phyloP scores from a whole-genome alignment of 2,888 invertebrate species.

The Pristionchus entomophagus region DNA sequence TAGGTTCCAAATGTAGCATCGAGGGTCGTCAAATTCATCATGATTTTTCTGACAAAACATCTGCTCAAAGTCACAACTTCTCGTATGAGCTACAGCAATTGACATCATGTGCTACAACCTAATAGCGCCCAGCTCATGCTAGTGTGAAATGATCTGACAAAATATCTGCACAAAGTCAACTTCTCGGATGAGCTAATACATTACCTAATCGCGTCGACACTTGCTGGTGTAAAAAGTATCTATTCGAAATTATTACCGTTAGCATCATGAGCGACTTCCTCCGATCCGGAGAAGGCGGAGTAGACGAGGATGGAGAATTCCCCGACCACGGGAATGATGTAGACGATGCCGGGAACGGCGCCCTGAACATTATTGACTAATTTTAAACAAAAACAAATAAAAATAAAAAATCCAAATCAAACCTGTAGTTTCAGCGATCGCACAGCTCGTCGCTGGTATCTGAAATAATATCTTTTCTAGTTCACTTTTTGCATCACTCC shows the following conservation, averaged over 20 bases:
- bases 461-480: too few relatives aligned
- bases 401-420: background rate
- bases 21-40: background rate
- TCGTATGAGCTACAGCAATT: too few relatives aligned
- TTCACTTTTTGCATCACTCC: too few relatives aligned
- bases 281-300: background rate
- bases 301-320: background rate
- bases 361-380: background rate
- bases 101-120: too few relatives aligned
- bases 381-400: background rate
- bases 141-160: background rate
- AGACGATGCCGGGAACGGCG: background rate
- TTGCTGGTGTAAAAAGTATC: background rate
- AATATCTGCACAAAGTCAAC: background rate
- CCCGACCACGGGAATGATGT: background rate
- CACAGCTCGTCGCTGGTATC: background rate
- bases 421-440: background rate
- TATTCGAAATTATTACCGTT: background rate
- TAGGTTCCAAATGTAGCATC: too few relatives aligned
- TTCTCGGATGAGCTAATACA: background rate
- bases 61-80: background rate
- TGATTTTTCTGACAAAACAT: background rate
- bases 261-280: background rate
- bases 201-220: background rate
- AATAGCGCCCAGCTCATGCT: too few relatives aligned